These are phyloP conservation scores for Psilopogon haemacephalus DNA, from an alignment of 2,113 vertebrate species.

Conservation along the genomic window DNA sequence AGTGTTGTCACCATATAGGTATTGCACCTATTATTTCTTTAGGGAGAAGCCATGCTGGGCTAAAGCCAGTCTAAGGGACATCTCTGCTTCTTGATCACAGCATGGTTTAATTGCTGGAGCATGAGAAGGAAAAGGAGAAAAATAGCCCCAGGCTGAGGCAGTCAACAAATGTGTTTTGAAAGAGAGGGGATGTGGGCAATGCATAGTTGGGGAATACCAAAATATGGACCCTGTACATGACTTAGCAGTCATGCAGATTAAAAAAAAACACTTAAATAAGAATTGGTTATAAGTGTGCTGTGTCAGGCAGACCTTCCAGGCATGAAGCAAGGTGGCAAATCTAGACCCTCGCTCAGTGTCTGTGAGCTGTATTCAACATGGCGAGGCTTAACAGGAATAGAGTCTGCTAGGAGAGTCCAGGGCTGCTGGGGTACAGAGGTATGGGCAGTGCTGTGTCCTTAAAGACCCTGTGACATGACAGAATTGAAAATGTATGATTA, in stretches of 20 bases:
- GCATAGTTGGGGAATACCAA: not conserved
- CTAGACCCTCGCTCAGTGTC: rapidly evolving
- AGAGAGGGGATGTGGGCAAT: not conserved
- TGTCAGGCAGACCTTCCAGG: not conserved
- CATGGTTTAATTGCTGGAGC: not conserved
- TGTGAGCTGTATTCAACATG: not conserved
- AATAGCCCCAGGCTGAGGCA: not conserved
- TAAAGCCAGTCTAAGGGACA: not conserved
- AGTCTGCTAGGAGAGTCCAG: not conserved
- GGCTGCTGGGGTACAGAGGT: not conserved
- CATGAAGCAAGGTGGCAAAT: not conserved
- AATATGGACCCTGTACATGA: not conserved
- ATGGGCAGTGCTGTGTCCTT: not conserved
- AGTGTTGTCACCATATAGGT: not conserved
- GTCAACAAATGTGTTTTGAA: not conserved
- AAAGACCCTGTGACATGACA: not conserved
- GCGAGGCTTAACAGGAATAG: not conserved
- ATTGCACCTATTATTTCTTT: not conserved
- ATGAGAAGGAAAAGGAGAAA: not conserved
- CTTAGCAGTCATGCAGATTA: not conserved
- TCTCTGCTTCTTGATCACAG: not conserved
- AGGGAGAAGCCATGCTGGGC: not conserved
- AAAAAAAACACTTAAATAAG: not conserved
- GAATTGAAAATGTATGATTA: not conserved
- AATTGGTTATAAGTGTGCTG: not conserved